Base-by-base conservation (phyloP, 2,113 vertebrate genomes). In the Vimba vimba region DNA sequence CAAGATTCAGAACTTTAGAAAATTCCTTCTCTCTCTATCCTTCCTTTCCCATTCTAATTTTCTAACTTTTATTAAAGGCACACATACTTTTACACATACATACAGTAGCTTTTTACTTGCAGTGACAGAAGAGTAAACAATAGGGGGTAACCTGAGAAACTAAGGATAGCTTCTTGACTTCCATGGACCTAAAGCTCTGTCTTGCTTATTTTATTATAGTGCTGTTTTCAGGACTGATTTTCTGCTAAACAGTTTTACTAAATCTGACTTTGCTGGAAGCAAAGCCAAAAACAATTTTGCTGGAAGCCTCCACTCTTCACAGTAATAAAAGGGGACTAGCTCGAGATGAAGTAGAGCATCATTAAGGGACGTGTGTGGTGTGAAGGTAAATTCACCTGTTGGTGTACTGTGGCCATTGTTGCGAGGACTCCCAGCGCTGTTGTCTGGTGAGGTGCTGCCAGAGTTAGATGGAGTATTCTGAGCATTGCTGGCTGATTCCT, bases 391-490 rank as follows among this genome's bases (percentile, higher is more conserved):
- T 25, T 15, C 69, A 96, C 95, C 95, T 95, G 94, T 82, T 85
- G 91, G 52, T 43, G 93, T 39, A 79, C 45, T 83, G 36, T 91
- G 91, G 85, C 87, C 47, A 87, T 90, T 91, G 6, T 91, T 92
- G 69, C 87, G 90, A 57, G 92, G 93, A 88, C 93, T 94, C 83
- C 93, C 90, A 85, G 89, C 87, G 69, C 93, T 88, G 57, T 94
- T 94, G 39, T 96, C 94, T 45, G 94, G 94, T n/a, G 94, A 94
- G 62, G 87, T 89, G 43, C 93, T 95, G 86, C 94, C 93, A 4
- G 95, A 95, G n/a, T 93, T 92, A 79, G 93, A 91, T 12, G 91
- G 91, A 64, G 90, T 90, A 27, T 87, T 83, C 85, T 92, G 81
- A 86, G 68, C 89, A 57, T 86, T 88, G 66, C 87, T 82, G 17